Percentiles rank a stretch among this genome's conserved stretches.
Evolutionary conservation across 2,113 vertebrate species (phyloP).

Genomic region (Apistogramma diplotaenia): DNA sequence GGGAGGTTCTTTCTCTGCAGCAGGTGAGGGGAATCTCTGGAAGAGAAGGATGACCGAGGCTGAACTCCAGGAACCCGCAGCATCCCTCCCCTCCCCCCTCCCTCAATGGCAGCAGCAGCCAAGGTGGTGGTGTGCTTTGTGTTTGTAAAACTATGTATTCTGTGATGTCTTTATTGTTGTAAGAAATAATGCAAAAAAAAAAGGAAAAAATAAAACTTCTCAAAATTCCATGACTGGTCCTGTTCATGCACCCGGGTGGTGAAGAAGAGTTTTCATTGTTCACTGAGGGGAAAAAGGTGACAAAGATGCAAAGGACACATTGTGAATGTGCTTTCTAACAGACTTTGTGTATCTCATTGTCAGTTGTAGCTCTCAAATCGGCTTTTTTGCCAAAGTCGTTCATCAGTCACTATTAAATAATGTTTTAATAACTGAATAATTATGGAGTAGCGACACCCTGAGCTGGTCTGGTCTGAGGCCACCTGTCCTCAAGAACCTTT

Average conservation of each 20-base stretch:
- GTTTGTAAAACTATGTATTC: constrained; percentile 85
- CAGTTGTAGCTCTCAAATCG: background rate
- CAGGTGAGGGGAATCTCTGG: constrained; percentile 10
- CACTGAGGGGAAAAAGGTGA: background rate
- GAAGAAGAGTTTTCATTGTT: background rate
- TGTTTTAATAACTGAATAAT: background rate
- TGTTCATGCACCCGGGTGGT: constrained; percentile 21
- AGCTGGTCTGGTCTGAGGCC: background rate
- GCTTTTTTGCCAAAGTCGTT: background rate
- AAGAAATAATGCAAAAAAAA: constrained; percentile 71
- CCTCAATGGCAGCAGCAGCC: constrained; percentile 63
- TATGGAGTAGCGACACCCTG: background rate
- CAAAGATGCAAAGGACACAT: background rate
- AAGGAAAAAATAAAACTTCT: constrained; percentile 72
- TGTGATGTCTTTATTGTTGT: constrained; percentile 84
- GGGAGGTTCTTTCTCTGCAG: constrained; percentile 49
- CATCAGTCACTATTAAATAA: background rate
- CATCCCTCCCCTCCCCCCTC: background rate
- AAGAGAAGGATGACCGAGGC: constrained; percentile 29
- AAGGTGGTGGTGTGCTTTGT: constrained; percentile 80
- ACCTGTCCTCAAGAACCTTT: background rate
- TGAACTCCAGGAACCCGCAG: constrained; percentile 31
- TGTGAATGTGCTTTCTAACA: constrained; percentile 12
- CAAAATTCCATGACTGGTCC: constrained; percentile 55
- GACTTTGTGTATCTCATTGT: background rate